Evolutionary conservation across 2,888 invertebrate genomes (phyloP).

Genomic region (Caenorhabditis panamensis): DNA sequence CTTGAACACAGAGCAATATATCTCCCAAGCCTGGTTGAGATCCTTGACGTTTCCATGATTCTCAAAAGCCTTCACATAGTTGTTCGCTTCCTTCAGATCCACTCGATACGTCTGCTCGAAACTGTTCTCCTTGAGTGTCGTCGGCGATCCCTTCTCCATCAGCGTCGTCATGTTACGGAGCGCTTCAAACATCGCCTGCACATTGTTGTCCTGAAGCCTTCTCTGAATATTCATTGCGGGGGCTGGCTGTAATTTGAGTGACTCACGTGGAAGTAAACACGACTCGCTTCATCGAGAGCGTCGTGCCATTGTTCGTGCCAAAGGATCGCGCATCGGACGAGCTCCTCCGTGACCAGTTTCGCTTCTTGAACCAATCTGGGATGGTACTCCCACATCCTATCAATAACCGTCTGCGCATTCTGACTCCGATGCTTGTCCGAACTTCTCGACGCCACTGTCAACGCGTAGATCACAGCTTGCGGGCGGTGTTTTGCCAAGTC

Average conservation of each 20-base stretch:
- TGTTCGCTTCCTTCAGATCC: slow-evolving; percentile 94
- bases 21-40: slow-evolving; percentile 95
- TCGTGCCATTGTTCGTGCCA: slow-evolving; percentile 99
- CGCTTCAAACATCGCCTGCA: slow-evolving; percentile 96
- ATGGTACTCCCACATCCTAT: slow-evolving; percentile 96
- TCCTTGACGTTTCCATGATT: slow-evolving; percentile 91
- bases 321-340: slow-evolving; percentile 91
- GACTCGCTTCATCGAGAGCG: slow-evolving; percentile 85
- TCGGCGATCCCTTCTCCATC: slow-evolving; percentile 91
- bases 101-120: slow-evolving; percentile 95
- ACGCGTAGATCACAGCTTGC: slow-evolving; percentile 94
- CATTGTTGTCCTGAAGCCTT: slow-evolving; percentile 90
- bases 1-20: slow-evolving; percentile 95
- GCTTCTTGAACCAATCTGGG: slow-evolving; percentile 91
- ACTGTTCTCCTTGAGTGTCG: slow-evolving; percentile 95
- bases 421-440: slow-evolving; percentile 89
- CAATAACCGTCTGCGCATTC: slow-evolving; percentile 94
- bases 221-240: slow-evolving; percentile 41
- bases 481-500: slow-evolving; percentile 98
- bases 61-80: slow-evolving; percentile 94
- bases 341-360: slow-evolving; percentile 87
- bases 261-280: slow-evolving; percentile 90
- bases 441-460: slow-evolving; percentile 97
- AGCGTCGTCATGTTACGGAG: slow-evolving; percentile 94
- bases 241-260: too few relatives aligned